Conservation (phyloP, 2,888 invertebrate genomes). For the Ophioninae sp. region DNA sequence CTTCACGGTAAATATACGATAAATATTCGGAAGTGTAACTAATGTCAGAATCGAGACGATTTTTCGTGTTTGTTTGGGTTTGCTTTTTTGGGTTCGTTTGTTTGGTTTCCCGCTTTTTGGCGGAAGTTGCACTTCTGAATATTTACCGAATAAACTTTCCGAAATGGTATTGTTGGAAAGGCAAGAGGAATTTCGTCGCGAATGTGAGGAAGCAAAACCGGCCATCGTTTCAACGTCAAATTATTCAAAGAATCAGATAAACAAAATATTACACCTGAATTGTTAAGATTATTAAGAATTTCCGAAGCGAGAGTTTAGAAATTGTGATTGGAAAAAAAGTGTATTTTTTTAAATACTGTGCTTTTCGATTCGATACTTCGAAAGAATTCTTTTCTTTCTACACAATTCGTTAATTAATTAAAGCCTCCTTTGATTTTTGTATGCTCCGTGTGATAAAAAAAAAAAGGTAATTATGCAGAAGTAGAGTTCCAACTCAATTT, state of each 20-base stretch:
- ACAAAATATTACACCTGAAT: neutral
- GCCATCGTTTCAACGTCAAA: conserved; percentile 6
- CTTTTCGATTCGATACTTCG: neutral
- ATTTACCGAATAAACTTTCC: neutral
- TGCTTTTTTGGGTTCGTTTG: no score
- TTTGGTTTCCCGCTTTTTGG: no score
- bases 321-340: neutral
- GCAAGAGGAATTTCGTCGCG: neutral
- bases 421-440: neutral
- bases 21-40: no score
- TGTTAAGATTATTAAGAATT: neutral
- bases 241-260: neutral
- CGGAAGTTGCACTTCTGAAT: no score
- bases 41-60: no score
- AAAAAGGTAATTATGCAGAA: no score
- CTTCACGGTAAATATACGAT: neutral
- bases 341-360: neutral
- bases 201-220: neutral
- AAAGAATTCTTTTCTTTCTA: neutral
- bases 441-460: neutral
- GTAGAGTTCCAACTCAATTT: no score
- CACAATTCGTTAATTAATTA: neutral
- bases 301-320: no score
- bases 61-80: no score
- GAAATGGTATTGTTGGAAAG: neutral